Evolutionary conservation across 2,888 invertebrate genomes (phyloP).

Genomic region (Patella ulyssiponensis): DNA sequence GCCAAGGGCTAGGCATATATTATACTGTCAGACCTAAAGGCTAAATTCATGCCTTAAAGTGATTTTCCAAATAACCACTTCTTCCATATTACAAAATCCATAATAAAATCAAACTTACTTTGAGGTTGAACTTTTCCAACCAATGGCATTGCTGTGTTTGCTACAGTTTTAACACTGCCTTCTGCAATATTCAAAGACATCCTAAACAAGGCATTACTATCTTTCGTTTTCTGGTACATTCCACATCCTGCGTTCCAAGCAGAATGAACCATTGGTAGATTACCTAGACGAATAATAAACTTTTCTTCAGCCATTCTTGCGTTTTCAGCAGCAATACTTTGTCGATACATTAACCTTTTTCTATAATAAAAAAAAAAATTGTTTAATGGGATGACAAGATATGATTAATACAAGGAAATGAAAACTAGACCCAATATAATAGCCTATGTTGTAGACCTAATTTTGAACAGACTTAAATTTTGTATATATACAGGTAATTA

Average conservation of each 20-base stretch:
- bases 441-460: too few relatives aligned
- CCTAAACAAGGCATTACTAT: slow-evolving; percentile 61
- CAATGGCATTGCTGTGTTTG: slow-evolving; percentile 83
- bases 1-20: not conserved
- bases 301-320: slow-evolving; percentile 50
- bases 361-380: slow-evolving; percentile 10
- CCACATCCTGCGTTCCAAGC: slow-evolving; percentile 83
- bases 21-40: not conserved
- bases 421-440: too few relatives aligned
- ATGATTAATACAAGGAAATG: too few relatives aligned
- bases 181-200: slow-evolving; percentile 69
- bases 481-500: too few relatives aligned
- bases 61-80: not conserved
- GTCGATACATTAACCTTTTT: slow-evolving; percentile 48
- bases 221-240: slow-evolving; percentile 84
- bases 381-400: not conserved
- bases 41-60: not conserved
- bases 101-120: slow-evolving; percentile 53
- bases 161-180: slow-evolving; percentile 80
- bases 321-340: slow-evolving; percentile 45
- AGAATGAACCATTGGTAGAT: slow-evolving; percentile 87
- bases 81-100: not conserved
- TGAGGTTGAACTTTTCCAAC: slow-evolving; percentile 83
- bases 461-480: too few relatives aligned
- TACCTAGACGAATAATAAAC: slow-evolving; percentile 82